phyloP scores from a whole-genome alignment of 1,140 invertebrate genomes.

The Patella vulgata region DNA sequence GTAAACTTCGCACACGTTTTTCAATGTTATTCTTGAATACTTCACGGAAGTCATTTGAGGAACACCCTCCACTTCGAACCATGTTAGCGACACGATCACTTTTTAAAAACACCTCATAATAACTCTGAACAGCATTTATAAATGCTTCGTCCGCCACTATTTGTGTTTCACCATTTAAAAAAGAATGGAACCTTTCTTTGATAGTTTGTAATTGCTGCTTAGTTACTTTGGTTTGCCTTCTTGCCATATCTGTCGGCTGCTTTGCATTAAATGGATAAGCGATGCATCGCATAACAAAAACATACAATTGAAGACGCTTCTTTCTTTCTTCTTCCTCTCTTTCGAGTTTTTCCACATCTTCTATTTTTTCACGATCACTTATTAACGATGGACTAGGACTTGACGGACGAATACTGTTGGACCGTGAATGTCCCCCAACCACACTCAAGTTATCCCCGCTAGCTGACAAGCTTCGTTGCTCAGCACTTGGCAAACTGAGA shows the following conservation, averaged over 20 bases:
- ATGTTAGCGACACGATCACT: slow-evolving; percentile 95
- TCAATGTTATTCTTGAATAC: slow-evolving; percentile 97
- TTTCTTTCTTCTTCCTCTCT: slow-evolving; percentile 65
- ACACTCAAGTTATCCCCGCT: slow-evolving; percentile 68
- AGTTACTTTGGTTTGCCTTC: slow-evolving; percentile 81
- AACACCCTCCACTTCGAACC: slow-evolving; percentile 96
- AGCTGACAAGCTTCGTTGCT: slow-evolving; percentile 64
- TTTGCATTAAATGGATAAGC: slow-evolving; percentile 99
- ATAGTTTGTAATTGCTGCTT: slow-evolving; percentile 96
- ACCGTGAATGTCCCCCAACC: slow-evolving; percentile 62
- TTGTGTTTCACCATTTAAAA: slow-evolving; percentile 81
- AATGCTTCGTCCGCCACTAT: slow-evolving; percentile 99
- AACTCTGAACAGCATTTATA: slow-evolving; percentile 97
- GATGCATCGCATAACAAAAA: slow-evolving; percentile 97
- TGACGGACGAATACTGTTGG: slow-evolving; percentile 76
- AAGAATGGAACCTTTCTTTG: slow-evolving; percentile 90
- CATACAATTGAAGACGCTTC: slow-evolving; percentile 88
- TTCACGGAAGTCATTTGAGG: slow-evolving; percentile 97
- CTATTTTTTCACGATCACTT: slow-evolving; percentile 75
- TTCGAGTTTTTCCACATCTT: slow-evolving; percentile 62
- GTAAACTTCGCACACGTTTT: slow-evolving; percentile 94
- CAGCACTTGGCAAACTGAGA: slow-evolving; percentile 60
- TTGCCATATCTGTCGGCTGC: slow-evolving; percentile 97
- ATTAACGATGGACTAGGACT: slow-evolving; percentile 85
- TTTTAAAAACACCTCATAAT: slow-evolving; percentile 96